Conservation (phyloP, 2,888 invertebrate species). For the Gnatocerus cornutus region DNA sequence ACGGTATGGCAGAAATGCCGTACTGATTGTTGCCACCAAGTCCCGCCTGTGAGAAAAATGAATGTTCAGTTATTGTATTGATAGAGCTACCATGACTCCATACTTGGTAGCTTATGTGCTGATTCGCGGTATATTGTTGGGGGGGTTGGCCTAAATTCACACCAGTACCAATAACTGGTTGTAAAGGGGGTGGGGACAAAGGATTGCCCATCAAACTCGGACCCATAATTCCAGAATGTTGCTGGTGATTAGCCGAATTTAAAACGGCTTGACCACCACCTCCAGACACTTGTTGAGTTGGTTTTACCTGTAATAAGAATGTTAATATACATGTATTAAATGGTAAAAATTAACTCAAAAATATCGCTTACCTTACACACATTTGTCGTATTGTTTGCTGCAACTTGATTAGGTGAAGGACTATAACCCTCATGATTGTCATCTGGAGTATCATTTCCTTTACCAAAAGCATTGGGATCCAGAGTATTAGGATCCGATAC, state of each 20-base stretch:
- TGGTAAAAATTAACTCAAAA: background rate
- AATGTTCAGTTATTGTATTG: background rate
- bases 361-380: slow-evolving; percentile 78
- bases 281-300: slow-evolving; percentile 83
- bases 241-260: slow-evolving; percentile 66
- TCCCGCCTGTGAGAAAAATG: slow-evolving; percentile 62
- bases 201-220: slow-evolving; percentile 70
- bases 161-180: slow-evolving; percentile 70
- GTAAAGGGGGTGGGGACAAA: slow-evolving; percentile 78
- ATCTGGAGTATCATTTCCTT: slow-evolving; percentile 67
- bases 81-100: background rate
- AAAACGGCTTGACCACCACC: slow-evolving; percentile 69
- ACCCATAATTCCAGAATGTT: slow-evolving; percentile 68
- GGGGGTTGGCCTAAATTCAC: slow-evolving; percentile 73
- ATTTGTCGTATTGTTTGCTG: slow-evolving; percentile 74
- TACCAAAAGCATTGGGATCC: slow-evolving; percentile 70
- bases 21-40: slow-evolving; percentile 76
- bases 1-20: slow-evolving; percentile 89
- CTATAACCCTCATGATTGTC: slow-evolving; percentile 74
- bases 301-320: slow-evolving; percentile 78
- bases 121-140: slow-evolving; percentile 74
- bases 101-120: slow-evolving; percentile 83
- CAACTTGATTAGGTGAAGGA: slow-evolving; percentile 72
- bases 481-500: slow-evolving; percentile 69
- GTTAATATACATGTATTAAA: too few species aligned